A percentile compares a stretch with the other conserved stretches of the same genome.
These are phyloP conservation scores for Aix galericulata DNA, from an alignment of 2,113 vertebrate species.

Conservation along the genomic window DNA sequence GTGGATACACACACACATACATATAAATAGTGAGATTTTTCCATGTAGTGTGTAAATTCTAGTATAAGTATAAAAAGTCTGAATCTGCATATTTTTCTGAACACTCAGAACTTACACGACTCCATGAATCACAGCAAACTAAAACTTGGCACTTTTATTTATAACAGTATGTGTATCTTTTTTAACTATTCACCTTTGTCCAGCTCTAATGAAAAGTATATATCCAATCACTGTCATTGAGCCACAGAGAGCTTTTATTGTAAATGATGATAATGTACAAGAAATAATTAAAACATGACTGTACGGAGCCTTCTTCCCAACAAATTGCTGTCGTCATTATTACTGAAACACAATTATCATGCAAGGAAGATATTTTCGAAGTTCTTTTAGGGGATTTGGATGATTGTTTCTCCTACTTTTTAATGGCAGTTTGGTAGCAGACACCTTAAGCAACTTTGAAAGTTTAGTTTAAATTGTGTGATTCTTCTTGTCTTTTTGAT, in stretches of 20 bases:
- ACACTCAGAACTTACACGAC: neutral
- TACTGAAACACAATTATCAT: neutral
- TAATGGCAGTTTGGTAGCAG: neutral
- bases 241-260: neutral
- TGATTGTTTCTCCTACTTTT: neutral
- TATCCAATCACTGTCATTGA: conserved; percentile 1
- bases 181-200: conserved; percentile 12
- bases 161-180: neutral
- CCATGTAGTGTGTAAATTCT: neutral
- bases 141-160: neutral
- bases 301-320: neutral
- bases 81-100: neutral
- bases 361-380: neutral
- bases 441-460: neutral
- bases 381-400: neutral
- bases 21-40: neutral
- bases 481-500: neutral
- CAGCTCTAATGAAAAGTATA: conserved; percentile 20
- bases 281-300: conserved; percentile 18
- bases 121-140: neutral
- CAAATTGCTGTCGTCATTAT: neutral
- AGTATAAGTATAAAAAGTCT: neutral
- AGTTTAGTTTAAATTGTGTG: neutral
- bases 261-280: conserved; percentile 17
- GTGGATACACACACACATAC: neutral